Evolutionary conservation across 2,113 vertebrate genomes (phyloP).

Genomic region (Sebastes schlegelii): DNA sequence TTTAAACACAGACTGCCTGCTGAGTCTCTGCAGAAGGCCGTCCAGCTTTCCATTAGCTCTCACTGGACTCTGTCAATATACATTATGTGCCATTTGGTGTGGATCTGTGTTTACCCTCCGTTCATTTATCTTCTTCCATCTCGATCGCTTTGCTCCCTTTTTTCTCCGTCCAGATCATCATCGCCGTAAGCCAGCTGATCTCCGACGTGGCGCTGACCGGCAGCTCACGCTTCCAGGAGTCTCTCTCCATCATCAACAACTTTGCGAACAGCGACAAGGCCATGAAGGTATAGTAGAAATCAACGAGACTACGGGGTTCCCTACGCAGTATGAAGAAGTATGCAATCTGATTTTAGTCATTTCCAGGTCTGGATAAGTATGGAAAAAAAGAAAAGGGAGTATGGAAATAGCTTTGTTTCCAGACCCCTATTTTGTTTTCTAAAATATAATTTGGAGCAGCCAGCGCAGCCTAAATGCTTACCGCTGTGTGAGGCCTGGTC

Average conservation of each 20-base stretch:
- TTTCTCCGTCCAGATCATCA: constrained; percentile 90
- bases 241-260: constrained; percentile 98
- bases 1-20: background rate
- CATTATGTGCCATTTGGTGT: background rate
- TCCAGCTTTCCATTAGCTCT: constrained; percentile 3
- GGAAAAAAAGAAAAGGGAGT: too few relatives aligned
- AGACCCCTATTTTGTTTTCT: too few relatives aligned
- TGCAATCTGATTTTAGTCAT: too few relatives aligned
- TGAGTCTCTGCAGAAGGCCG: background rate
- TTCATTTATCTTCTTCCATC: background rate
- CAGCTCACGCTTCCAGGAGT: constrained; percentile 97
- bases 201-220: constrained; percentile 95
- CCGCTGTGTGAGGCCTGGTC: too few relatives aligned
- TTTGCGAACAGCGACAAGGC: constrained; percentile 97
- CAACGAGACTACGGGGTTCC: too few relatives aligned
- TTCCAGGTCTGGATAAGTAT: too few relatives aligned
- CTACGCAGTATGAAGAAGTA: too few relatives aligned
- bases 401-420: too few relatives aligned
- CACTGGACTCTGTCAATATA: background rate
- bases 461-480: too few relatives aligned
- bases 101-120: background rate
- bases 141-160: background rate
- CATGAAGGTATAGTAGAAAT: constrained; percentile 89
- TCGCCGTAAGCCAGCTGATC: constrained; percentile 97
- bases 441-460: too few relatives aligned